phyloP scores from a whole-genome alignment of 2,113 vertebrate species.

The Sinocyclocheilus anshuiensis region DNA sequence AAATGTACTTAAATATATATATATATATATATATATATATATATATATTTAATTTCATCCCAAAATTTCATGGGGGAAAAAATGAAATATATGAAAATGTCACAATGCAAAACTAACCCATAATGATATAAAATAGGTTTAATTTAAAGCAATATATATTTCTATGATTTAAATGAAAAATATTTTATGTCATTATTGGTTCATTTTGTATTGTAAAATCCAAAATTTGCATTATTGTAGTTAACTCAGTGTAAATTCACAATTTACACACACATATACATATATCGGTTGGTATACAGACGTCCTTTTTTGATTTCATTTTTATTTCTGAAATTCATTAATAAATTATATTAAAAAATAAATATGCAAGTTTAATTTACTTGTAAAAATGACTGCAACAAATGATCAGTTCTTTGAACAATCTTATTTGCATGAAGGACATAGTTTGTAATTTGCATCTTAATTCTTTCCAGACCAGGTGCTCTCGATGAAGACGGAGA shows the following conservation, averaged over 20 bases:
- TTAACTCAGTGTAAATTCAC: too few species aligned
- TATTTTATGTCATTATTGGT: not conserved
- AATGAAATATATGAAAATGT: not conserved
- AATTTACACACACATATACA: too few species aligned
- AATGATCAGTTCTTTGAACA: not conserved
- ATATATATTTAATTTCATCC: not conserved
- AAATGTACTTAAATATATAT: too few species aligned
- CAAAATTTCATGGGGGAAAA: not conserved
- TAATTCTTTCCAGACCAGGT: conserved; percentile 66
- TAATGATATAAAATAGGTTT: not conserved
- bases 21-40: too few species aligned
- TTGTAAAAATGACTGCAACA: not conserved
- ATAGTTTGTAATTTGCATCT: too few species aligned
- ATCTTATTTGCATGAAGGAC: not conserved
- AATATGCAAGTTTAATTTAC: not conserved
- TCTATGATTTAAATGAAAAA: not conserved
- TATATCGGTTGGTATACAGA: too few species aligned
- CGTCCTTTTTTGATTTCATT: too few species aligned
- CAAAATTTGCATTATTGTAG: not conserved
- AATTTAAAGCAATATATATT: not conserved
- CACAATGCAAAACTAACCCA: too few species aligned
- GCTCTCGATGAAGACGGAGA: conserved; percentile 76
- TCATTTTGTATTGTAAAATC: not conserved
- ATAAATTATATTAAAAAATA: not conserved
- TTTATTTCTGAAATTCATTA: not conserved